Evolutionary conservation across 2,113 vertebrate species (phyloP).

Genomic region (Pelmatolapia mariae): DNA sequence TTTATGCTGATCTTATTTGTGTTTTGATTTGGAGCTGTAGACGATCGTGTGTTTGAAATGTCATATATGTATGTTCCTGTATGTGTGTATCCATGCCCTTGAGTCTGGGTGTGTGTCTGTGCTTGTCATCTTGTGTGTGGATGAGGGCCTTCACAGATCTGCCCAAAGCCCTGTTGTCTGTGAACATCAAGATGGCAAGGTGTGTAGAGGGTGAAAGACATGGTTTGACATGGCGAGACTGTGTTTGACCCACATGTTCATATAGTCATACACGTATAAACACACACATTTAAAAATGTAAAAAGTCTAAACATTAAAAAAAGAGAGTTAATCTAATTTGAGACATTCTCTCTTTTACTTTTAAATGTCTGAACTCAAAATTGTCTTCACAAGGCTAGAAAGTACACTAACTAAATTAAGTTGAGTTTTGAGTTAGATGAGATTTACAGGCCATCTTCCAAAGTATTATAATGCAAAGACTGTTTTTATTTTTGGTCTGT

Average conservation of each 20-base stretch:
- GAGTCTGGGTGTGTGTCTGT: neutral
- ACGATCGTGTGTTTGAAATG: neutral
- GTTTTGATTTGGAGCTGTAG: slow-evolving; percentile 34
- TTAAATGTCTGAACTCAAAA: neutral
- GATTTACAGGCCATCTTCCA: neutral
- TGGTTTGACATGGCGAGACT: slow-evolving; percentile 22
- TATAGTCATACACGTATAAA: neutral
- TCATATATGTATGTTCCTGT: neutral
- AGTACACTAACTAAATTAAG: neutral
- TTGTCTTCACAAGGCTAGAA: neutral
- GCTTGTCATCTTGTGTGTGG: slow-evolving; percentile 46
- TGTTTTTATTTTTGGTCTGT: neutral
- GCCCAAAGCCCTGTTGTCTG: slow-evolving; percentile 28
- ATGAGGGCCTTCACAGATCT: slow-evolving; percentile 55
- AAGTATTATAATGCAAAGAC: neutral
- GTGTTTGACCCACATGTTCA: neutral
- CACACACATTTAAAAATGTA: neutral
- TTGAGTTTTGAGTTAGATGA: neutral
- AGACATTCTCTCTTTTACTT: neutral
- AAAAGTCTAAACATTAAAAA: neutral
- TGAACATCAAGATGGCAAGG: slow-evolving; percentile 24
- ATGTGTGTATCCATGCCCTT: neutral
- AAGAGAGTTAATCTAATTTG: neutral
- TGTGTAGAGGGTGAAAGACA: slow-evolving; percentile 12
- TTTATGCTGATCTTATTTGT: slow-evolving; percentile 40